Percentiles rank a stretch among this genome's conserved stretches.
These are phyloP conservation scores for Yponomeuta cagnagella DNA, from an alignment of 2,888 invertebrate genomes.

Conservation along the genomic window DNA sequence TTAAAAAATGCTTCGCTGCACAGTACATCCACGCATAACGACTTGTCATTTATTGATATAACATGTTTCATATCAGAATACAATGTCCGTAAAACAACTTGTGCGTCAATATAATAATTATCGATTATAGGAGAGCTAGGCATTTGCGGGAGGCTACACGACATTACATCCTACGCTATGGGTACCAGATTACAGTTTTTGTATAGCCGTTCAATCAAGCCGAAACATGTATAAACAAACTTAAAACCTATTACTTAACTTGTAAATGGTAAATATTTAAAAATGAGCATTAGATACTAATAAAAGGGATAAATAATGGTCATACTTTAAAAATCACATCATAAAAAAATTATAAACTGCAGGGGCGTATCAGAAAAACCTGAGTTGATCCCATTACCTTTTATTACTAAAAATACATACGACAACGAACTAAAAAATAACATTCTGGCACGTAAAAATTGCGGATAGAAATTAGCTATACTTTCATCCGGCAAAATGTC, in stretches of 20 bases:
- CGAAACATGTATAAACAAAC: conserved; percentile 49
- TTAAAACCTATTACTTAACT: conserved; percentile 57
- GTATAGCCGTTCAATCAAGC: conserved; percentile 34
- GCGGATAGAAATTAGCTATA: conserved; percentile 43
- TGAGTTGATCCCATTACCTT: conserved; percentile 49
- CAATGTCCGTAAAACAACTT: conserved; percentile 37
- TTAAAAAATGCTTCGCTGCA: conserved; percentile 37
- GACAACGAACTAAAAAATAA: conserved; percentile 56
- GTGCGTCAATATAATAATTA: conserved; percentile 54
- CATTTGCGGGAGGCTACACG: conserved; percentile 44
- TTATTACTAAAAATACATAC: conserved; percentile 48
- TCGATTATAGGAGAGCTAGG: conserved; percentile 30
- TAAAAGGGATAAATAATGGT: conserved; percentile 65
- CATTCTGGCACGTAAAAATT: conserved; percentile 66
- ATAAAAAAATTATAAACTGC: conserved; percentile 39
- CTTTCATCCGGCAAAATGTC: conserved; percentile 46
- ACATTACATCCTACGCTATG: conserved; percentile 34
- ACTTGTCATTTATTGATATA: conserved; percentile 6
- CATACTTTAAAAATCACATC: conserved; percentile 61
- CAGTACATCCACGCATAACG: conserved; percentile 25
- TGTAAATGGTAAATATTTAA: conserved; percentile 68
- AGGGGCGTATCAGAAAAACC: conserved; percentile 38
- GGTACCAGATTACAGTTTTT: conserved; percentile 47
- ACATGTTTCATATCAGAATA: conserved; percentile 7
- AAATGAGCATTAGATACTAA: conserved; percentile 71